Conservation (phyloP, 2,113 vertebrate species). For the Cochlearius cochlearius region DNA sequence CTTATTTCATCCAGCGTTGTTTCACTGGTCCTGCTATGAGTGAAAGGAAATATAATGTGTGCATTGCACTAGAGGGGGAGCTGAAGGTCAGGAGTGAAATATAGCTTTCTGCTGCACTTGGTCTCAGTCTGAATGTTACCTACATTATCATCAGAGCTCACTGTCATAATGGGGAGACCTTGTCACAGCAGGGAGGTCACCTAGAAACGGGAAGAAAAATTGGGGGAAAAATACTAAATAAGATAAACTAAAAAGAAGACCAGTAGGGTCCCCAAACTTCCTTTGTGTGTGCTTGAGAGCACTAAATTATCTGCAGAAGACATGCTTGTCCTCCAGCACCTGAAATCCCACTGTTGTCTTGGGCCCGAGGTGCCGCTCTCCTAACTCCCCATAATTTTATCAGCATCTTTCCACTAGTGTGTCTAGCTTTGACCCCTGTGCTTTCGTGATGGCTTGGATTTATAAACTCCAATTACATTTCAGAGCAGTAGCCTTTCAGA, state of each 20-base stretch:
- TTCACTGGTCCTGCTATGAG: constrained; percentile 50
- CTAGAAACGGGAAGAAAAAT: constrained; percentile 62
- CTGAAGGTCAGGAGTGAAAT: constrained; percentile 74
- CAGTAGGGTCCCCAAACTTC: constrained; percentile 34
- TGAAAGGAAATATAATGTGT: constrained; percentile 61
- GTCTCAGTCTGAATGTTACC: constrained; percentile 70
- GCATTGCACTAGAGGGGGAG: constrained; percentile 66
- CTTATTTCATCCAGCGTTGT: background rate
- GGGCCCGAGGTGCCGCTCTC: background rate
- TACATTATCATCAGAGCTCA: constrained; percentile 69
- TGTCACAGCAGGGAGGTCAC: constrained; percentile 66
- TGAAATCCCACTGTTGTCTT: background rate
- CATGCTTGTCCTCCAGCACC: background rate
- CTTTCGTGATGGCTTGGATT: background rate
- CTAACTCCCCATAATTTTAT: background rate
- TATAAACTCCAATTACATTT: background rate
- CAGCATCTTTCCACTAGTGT: background rate
- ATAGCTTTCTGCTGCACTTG: constrained; percentile 69
- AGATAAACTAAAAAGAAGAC: constrained; percentile 20
- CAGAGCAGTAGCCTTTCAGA: background rate
- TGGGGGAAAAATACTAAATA: constrained; percentile 32
- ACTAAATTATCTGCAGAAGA: constrained; percentile 24
- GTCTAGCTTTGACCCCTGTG: background rate
- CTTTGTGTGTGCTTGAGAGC: background rate
- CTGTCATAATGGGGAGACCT: constrained; percentile 70